Conservation (phyloP, 2,888 invertebrate genomes). For the Lottia gigantea region DNA sequence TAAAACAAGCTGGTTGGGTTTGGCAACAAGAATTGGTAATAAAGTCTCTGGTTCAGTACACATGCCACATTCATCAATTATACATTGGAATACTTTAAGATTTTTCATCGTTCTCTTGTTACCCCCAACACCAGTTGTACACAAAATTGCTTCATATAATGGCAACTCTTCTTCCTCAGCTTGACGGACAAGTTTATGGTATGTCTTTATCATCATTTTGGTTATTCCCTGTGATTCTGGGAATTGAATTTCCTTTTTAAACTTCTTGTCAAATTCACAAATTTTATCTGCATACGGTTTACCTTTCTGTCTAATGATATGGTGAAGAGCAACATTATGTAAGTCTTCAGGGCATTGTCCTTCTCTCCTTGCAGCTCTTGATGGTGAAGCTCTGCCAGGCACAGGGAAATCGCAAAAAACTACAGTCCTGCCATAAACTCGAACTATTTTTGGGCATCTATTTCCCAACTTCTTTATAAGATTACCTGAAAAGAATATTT, state of each 20-base stretch:
- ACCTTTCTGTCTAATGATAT: conserved; percentile 36
- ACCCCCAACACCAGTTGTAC: conserved; percentile 43
- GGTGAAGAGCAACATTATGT: conserved; percentile 40
- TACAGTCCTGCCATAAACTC: conserved; percentile 53
- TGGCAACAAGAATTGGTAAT: conserved; percentile 48
- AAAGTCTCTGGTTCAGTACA: conserved; percentile 59
- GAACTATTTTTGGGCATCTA: conserved; percentile 45
- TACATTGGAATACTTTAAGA: conserved; percentile 39
- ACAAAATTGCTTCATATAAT: conserved; percentile 45
- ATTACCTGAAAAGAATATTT: conserved; percentile 27
- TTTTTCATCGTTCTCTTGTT: conserved; percentile 22
- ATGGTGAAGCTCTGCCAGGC: conserved; percentile 41
- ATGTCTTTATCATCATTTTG: conserved; percentile 30
- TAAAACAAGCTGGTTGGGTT: conserved; percentile 51
- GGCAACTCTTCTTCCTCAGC: conserved; percentile 38
- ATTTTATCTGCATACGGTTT: conserved; percentile 29
- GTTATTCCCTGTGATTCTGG: conserved; percentile 25
- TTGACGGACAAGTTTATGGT: conserved; percentile 27
- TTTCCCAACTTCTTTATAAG: conserved; percentile 32
- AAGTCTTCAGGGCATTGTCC: conserved; percentile 28
- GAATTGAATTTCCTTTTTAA: conserved; percentile 23
- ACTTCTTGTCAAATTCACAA: conserved; percentile 26
- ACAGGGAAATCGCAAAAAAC: conserved; percentile 53
- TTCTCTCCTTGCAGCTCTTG: conserved; percentile 26
- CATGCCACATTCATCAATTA: conserved; percentile 64